Evolutionary conservation across 1,140 invertebrate species (phyloP), one percentile per base, ranked within the genome.

Genomic region (Globodera ellingtonae): DNA sequence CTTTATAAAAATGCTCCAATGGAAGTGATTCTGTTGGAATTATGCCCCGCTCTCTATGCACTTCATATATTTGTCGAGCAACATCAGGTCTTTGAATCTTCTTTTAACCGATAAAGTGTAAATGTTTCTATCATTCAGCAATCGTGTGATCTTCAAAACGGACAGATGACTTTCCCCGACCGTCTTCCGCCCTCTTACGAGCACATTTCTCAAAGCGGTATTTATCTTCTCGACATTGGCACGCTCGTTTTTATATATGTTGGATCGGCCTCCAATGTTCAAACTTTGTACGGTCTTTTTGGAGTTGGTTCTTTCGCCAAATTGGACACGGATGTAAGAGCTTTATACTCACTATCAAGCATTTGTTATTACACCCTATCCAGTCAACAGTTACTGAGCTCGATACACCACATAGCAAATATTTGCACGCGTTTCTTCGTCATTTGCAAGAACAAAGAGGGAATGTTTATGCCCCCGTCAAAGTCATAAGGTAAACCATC

Each of bases 41-140:
- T 98, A 79, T 97, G 98, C 92, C 97, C 97, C 10, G 94, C 95
- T 90, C 91, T 99, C 59, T 99, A 98, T 91, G 93, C 95, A 8
- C 90, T 99, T 66, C 94, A 97, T 90, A 90, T 84, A 69, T 90
- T 82, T 91, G 92, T 93, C 67, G 91, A 92, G 84, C 75, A 76
- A 46, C 59, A 86, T 15, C 56, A 59, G 56, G 56, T 75, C 80
- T 81, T 56, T 72, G 59, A 56, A 56, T 8, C 8, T 48, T 48
- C 35, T 81, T 75, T 73, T 83, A 18, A 46, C 9, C 62, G 67
- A 47, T 10, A 67, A 46, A 9, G 56, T 24, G 24, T n/a, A 77
- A 78, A 6, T 77, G 75, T n/a, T 69, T 73, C 15, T 73, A 15
- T n/a, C 24, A 15, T 44, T 46, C n/a, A 77, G 15, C 62, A 24